Evolutionary conservation across 2,888 invertebrate genomes (phyloP).

Genomic region (Rhyacophila evoluta): DNA sequence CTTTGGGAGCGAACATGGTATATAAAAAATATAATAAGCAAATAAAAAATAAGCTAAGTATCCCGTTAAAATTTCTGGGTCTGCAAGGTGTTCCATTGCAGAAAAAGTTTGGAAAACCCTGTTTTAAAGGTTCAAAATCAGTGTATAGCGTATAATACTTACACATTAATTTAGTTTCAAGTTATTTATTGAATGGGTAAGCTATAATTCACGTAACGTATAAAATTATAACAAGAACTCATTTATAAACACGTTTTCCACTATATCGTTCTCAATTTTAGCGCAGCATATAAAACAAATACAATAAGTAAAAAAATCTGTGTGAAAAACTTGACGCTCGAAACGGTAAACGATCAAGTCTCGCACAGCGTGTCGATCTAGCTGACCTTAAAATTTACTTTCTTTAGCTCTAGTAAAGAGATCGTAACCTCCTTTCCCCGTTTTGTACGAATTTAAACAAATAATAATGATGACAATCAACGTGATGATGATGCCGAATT

Average conservation of each 20-base stretch:
- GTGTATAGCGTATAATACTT: too few species aligned
- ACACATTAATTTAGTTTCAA: too few species aligned
- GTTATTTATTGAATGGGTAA: too few species aligned
- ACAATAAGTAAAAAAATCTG: constrained; percentile 8
- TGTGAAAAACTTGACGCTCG: constrained; percentile 38
- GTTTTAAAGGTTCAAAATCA: too few species aligned
- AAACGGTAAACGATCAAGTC: constrained; percentile 36
- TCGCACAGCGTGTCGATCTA: constrained; percentile 31
- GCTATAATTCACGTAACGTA: background rate
- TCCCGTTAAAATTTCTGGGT: too few species aligned
- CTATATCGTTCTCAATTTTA: constrained; percentile 16
- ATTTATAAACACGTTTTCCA: background rate
- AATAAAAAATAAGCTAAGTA: too few species aligned
- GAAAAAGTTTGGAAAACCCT: too few species aligned
- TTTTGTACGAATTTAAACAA: constrained; percentile 33
- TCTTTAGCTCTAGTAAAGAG: constrained; percentile 40
- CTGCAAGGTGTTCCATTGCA: too few species aligned
- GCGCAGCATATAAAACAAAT: background rate
- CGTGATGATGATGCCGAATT: too few species aligned
- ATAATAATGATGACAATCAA: background rate
- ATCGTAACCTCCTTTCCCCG: constrained; percentile 42
- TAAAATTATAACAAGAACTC: background rate
- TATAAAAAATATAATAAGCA: too few species aligned
- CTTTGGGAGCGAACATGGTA: too few species aligned
- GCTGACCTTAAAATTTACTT: constrained; percentile 48